phyloP scores from a whole-genome alignment of 2,113 vertebrate genomes.

The Coreoperca whiteheadi region DNA sequence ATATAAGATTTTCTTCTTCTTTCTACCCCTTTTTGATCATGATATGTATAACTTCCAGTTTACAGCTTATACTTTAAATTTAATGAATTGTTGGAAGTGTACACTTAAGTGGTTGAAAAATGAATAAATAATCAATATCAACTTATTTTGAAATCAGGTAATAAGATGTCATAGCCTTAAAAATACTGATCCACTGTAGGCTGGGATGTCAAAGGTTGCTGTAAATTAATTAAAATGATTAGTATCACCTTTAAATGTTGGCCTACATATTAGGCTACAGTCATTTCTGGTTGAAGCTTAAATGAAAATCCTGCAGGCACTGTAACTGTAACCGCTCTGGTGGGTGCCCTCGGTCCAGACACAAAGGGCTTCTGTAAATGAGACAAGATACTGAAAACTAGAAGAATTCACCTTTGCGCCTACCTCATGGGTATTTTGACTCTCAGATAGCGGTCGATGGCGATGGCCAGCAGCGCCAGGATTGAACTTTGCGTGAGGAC shows the following conservation, averaged over 20 bases:
- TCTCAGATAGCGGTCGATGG: conserved; percentile 95
- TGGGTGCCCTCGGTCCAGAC: conserved; percentile 42
- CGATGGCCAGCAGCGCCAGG: conserved; percentile 95
- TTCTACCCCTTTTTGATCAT: not conserved
- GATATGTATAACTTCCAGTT: not conserved
- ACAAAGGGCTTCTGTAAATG: conserved; percentile 31
- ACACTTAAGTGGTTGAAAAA: not conserved
- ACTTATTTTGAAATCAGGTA: not conserved
- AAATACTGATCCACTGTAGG: not conserved
- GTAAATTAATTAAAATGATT: not conserved
- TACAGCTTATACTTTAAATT: not conserved
- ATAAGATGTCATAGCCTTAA: not conserved
- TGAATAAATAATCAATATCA: not conserved
- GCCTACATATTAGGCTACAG: not conserved
- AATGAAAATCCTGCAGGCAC: conserved; percentile 12
- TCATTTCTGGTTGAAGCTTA: not conserved
- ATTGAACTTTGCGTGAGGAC: conserved; percentile 98
- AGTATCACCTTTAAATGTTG: not conserved
- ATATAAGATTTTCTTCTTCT: not conserved
- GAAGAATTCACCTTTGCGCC: conserved; percentile 69
- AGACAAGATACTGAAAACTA: conserved; percentile 40
- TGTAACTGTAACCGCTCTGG: not conserved
- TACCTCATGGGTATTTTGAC: conserved; percentile 98
- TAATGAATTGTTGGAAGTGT: not conserved
- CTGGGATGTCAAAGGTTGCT: not conserved